Percentiles rank a stretch among this genome's conserved stretches.
These are phyloP conservation scores for Theocolax elegans DNA, from an alignment of 1,140 invertebrate species.

Conservation along the genomic window DNA sequence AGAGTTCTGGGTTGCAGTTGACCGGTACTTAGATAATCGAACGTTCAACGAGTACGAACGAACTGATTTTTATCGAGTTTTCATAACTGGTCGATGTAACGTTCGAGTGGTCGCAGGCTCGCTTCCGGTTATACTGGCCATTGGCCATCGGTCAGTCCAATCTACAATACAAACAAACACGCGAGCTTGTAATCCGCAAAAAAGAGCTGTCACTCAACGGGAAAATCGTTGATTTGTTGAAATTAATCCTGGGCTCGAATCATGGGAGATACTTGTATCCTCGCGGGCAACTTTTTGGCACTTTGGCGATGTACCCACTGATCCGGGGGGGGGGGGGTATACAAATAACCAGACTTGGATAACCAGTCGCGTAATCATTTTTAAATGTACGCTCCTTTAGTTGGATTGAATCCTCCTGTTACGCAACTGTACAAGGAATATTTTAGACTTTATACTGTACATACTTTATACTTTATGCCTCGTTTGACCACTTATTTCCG, in stretches of 20 bases:
- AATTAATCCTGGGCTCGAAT: background rate
- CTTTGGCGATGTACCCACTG: too few species aligned
- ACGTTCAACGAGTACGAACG: background rate
- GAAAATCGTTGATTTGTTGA: slow-evolving; percentile 31
- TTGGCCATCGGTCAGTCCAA: slow-evolving; percentile 1
- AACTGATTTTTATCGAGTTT: background rate
- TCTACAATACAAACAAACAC: background rate
- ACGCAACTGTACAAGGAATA: too few species aligned
- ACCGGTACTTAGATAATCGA: background rate
- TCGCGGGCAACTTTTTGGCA: too few species aligned
- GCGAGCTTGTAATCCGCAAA: slow-evolving; percentile 7
- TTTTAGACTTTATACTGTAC: too few species aligned
- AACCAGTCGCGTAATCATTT: slow-evolving; percentile 21
- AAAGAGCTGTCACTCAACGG: background rate
- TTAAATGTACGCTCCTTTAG: slow-evolving; percentile 9
- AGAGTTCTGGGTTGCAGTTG: too few species aligned
- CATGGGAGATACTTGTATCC: background rate
- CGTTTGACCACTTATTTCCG: too few species aligned
- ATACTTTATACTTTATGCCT: too few species aligned
- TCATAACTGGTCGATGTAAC: background rate
- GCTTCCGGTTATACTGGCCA: slow-evolving; percentile 11
- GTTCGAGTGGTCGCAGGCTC: background rate
- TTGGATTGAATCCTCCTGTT: too few species aligned
- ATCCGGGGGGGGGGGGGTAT: too few species aligned
- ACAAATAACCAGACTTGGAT: background rate